Percentiles rank a stretch among this genome's conserved stretches.
Evolutionary conservation across 2,797 vertebrate species (phyloP).

Genomic region (Bovichtus variegatus): DNA sequence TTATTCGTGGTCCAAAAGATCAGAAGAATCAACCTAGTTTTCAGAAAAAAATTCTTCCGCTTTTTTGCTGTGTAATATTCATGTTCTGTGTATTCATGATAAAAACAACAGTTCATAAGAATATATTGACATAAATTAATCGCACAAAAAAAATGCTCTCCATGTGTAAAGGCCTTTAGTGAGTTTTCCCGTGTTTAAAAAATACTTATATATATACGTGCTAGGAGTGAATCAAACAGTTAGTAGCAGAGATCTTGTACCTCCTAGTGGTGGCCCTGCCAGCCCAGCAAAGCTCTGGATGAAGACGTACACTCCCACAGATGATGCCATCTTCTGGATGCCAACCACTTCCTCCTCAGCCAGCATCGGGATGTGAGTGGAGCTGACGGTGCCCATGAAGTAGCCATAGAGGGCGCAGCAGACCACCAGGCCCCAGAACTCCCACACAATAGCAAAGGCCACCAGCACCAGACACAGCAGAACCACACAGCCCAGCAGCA

Average conservation of each 20-base stretch:
- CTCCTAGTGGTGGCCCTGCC: slow-evolving; percentile 95
- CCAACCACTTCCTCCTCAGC: slow-evolving; percentile 95
- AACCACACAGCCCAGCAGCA: slow-evolving; percentile 89
- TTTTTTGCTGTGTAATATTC: too few species aligned
- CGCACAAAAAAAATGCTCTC: too few species aligned
- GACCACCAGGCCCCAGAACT: slow-evolving; percentile 91
- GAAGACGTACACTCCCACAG: slow-evolving; percentile 92
- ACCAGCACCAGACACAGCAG: slow-evolving; percentile 88
- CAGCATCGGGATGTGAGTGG: slow-evolving; percentile 94
- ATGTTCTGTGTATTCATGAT: too few species aligned
- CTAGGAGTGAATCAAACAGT: not conserved
- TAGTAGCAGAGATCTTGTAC: slow-evolving; percentile 72
- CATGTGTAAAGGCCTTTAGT: too few species aligned
- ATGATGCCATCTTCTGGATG: slow-evolving; percentile 91
- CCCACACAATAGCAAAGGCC: slow-evolving; percentile 89
- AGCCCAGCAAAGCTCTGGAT: slow-evolving; percentile 95
- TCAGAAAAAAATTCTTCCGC: too few species aligned
- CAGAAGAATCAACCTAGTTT: too few species aligned
- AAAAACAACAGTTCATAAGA: too few species aligned
- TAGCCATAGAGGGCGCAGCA: slow-evolving; percentile 92
- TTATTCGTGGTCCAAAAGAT: too few species aligned
- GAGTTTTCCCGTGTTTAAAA: too few species aligned
- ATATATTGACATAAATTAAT: too few species aligned
- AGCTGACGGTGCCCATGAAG: slow-evolving; percentile 91
- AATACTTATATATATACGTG: too few species aligned